Evolutionary conservation across 2,888 invertebrate genomes (phyloP), one percentile per base, ranked within the genome.

Genomic region (Xestia sexstrigata): DNA sequence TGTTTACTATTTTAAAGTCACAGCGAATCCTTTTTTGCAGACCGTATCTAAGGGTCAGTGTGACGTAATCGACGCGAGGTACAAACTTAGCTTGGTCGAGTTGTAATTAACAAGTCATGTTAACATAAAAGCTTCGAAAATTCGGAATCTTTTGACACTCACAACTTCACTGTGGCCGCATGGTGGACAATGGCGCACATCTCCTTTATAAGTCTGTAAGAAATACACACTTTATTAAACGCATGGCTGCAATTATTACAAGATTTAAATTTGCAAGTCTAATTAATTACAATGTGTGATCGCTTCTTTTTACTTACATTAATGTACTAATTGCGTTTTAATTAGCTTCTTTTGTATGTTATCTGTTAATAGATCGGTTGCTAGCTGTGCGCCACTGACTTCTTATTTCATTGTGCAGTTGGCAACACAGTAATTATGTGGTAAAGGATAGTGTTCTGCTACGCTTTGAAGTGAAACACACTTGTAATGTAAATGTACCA

Each of bases 311-410:
- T 68, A 76, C 74, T 69, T 67, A 65, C 47, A 52, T 42, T 20
- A 69, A 58, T 65, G 45, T 26, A 62, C 58, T 82, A 80, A 82
- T 87, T 66, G 73, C 49, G 17, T 78, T 72, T 78, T 82, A 81
- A 85, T 81, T 86, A 63, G 45, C 52, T 80, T 81, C 55, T 81
- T 81, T 72, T 71, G 49, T 68, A 67, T 30, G 23, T 71, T 60
- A 82, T 82, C 75, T 55, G 6, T 7, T 70, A 73, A 55, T 65
- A 76, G 70, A 81, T 83, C 81, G 20, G 49, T 52, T 58, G 15
- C 8, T 45, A 71, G 47, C 30, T 55, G 45, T 55, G 63, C 26
- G 9, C n/a, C 52, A 66, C 52, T 17, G 42, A 42, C 35, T 42
- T 42, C 15, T 45, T 72, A 39, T 39, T 73, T 70, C 15, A 42